Evolutionary conservation across 2,113 vertebrate species (phyloP).

Genomic region (Antechinus flavipes): DNA sequence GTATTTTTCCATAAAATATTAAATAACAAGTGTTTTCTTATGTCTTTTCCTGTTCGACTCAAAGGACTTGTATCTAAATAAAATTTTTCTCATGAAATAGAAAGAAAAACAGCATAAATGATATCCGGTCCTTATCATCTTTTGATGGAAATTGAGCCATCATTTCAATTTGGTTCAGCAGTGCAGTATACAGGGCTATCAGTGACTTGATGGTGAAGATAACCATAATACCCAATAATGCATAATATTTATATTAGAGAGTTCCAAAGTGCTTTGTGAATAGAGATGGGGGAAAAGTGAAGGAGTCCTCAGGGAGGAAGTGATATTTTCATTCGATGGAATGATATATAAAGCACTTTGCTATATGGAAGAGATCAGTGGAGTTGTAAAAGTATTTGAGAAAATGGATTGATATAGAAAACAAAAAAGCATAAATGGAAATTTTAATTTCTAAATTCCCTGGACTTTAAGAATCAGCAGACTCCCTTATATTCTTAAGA

Average conservation of each 20-base stretch:
- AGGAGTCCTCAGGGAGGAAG: neutral
- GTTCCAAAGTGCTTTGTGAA: neutral
- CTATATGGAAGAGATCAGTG: neutral
- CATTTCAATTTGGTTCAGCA: neutral
- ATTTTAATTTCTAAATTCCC: neutral
- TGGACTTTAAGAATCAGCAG: neutral
- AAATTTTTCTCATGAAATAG: neutral
- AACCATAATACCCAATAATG: neutral
- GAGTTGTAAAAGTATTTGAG: neutral
- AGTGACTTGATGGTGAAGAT: neutral
- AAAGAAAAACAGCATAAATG: neutral
- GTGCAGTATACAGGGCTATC: neutral
- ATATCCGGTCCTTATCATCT: neutral
- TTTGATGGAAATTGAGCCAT: neutral
- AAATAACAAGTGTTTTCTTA: neutral
- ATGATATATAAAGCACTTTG: neutral
- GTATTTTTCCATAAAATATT: constrained; percentile 36
- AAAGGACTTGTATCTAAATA: neutral
- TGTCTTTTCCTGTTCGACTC: constrained; percentile 40
- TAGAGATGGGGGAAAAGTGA: neutral
- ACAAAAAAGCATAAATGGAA: neutral
- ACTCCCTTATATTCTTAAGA: neutral
- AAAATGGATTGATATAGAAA: neutral
- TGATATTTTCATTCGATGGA: neutral
- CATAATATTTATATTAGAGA: neutral